These are phyloP conservation scores for Troilus luridus DNA, from an alignment of 2,888 invertebrate species.

Conservation along the genomic window DNA sequence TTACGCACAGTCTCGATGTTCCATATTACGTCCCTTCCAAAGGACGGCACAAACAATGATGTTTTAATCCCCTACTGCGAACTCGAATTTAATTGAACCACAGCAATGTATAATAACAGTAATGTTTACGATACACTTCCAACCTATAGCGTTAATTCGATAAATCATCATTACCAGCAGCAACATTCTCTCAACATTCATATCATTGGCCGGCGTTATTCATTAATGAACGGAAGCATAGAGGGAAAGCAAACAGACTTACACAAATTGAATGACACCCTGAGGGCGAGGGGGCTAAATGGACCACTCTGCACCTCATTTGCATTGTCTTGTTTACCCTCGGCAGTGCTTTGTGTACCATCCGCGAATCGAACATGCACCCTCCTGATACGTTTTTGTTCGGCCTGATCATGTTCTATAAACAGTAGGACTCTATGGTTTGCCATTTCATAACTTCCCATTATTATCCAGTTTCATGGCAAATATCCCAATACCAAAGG, in stretches of 20 bases:
- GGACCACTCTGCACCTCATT: slow-evolving; percentile 23
- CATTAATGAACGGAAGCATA: background rate
- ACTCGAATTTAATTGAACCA: background rate
- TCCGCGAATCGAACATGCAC: background rate
- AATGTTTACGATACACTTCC: background rate
- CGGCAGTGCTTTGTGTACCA: slow-evolving; percentile 20
- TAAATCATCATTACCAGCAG: background rate
- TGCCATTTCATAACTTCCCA: slow-evolving; percentile 1
- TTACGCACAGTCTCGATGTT: too few species aligned
- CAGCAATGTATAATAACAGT: background rate
- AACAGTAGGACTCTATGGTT: background rate
- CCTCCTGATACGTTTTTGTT: background rate
- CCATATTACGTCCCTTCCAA: too few species aligned
- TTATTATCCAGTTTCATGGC: background rate
- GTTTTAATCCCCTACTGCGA: too few species aligned
- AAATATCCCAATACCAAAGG: background rate
- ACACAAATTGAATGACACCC: background rate
- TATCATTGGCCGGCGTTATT: background rate
- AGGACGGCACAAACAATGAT: too few species aligned
- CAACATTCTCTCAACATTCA: background rate
- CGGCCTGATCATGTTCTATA: background rate
- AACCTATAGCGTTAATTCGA: background rate
- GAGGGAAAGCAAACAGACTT: slow-evolving; percentile 7
- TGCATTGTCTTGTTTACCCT: slow-evolving; percentile 32
- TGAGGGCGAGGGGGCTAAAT: slow-evolving; percentile 16